Evolutionary conservation across 2,888 invertebrate genomes (phyloP).

Genomic region (Drepana falcataria): DNA sequence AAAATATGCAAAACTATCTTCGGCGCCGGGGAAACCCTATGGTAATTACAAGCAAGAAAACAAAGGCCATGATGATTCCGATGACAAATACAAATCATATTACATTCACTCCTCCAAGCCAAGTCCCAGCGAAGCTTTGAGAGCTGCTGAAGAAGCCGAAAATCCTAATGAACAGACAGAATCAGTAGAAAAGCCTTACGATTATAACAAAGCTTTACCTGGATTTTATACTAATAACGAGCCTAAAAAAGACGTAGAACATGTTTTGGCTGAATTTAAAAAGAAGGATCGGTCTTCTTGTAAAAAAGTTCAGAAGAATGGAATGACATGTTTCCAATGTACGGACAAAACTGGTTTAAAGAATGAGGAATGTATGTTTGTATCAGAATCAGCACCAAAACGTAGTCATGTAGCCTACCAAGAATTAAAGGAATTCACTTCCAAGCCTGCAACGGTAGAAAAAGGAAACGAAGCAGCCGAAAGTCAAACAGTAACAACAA

Average conservation of each 20-base stretch:
- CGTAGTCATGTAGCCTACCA: slow-evolving; percentile 82
- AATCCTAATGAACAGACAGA: slow-evolving; percentile 55
- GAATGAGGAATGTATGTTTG: slow-evolving; percentile 89
- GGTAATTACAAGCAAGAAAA: slow-evolving; percentile 38
- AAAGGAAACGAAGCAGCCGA: slow-evolving; percentile 56
- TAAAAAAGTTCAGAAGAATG: slow-evolving; percentile 83
- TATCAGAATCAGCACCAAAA: slow-evolving; percentile 83
- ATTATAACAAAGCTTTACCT: slow-evolving; percentile 68
- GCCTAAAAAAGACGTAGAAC: slow-evolving; percentile 82
- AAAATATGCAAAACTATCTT: slow-evolving; percentile 41
- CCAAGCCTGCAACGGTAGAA: slow-evolving; percentile 59
- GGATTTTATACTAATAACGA: slow-evolving; percentile 75
- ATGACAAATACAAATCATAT: slow-evolving; percentile 62
- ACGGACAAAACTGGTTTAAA: slow-evolving; percentile 83
- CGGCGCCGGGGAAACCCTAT: slow-evolving; percentile 39
- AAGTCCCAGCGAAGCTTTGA: slow-evolving; percentile 56
- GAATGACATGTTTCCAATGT: slow-evolving; percentile 88
- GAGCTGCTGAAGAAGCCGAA: slow-evolving; percentile 45
- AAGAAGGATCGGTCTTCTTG: slow-evolving; percentile 85
- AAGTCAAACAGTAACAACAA: slow-evolving; percentile 61
- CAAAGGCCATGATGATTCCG: slow-evolving; percentile 39
- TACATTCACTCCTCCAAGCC: slow-evolving; percentile 61
- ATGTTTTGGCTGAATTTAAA: slow-evolving; percentile 85
- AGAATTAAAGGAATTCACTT: slow-evolving; percentile 80
- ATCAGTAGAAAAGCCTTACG: slow-evolving; percentile 51